Percentiles rank a stretch among this genome's conserved stretches.
Conservation (phyloP, 2,888 invertebrate species). For the Thelaira solivaga region DNA sequence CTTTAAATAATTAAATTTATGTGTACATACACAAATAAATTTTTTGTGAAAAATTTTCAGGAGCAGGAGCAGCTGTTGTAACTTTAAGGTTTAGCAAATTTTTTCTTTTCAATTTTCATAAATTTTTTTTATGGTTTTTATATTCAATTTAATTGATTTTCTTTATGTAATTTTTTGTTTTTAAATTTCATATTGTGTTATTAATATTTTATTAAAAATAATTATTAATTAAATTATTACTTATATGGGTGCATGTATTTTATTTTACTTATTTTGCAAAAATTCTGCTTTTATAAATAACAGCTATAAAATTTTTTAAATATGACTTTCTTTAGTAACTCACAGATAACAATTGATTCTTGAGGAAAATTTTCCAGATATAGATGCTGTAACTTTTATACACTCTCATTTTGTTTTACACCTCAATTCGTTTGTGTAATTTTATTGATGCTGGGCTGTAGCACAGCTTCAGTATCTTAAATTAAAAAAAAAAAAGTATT, state of each 20-base stretch:
- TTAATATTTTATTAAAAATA: not conserved
- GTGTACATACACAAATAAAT: not conserved
- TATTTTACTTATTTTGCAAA: slow-evolving; percentile 49
- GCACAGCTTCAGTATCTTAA: not conserved
- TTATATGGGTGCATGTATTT: not conserved
- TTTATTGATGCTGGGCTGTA: slow-evolving; percentile 9
- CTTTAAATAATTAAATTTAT: slow-evolving; percentile 14
- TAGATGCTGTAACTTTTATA: slow-evolving; percentile 60
- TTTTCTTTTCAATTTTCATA: not conserved
- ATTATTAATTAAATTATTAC: too few species aligned
- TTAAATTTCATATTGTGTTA: not conserved
- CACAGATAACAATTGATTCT: slow-evolving; percentile 60
- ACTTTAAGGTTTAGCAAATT: not conserved
- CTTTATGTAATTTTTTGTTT: not conserved
- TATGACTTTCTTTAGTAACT: slow-evolving; percentile 60
- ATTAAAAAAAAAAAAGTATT: not conserved
- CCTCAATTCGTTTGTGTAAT: not conserved
- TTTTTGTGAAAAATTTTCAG: not conserved
- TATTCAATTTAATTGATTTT: not conserved
- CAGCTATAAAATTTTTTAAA: slow-evolving; percentile 43
- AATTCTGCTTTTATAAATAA: slow-evolving; percentile 13
- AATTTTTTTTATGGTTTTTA: not conserved
- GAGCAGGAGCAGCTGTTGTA: slow-evolving; percentile 59
- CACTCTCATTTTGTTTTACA: slow-evolving; percentile 22
- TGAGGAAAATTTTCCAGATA: slow-evolving; percentile 56